Conservation (phyloP, 2,888 invertebrate species). For the Smittia aterrima region DNA sequence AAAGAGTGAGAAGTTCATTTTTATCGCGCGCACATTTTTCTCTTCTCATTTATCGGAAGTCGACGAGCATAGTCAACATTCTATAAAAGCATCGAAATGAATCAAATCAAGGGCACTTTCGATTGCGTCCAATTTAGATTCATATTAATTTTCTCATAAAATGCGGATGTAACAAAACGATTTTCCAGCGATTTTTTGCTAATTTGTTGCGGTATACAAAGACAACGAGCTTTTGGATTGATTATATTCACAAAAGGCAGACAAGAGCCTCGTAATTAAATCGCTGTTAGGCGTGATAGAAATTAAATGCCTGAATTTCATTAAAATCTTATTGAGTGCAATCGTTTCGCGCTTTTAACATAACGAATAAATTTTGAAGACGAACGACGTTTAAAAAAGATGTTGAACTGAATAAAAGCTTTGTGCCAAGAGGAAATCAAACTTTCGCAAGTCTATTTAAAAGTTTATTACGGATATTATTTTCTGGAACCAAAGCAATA, state of each 20-base stretch:
- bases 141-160: not conserved
- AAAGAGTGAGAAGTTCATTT: not conserved
- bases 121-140: constrained; percentile 33
- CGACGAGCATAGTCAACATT: not conserved
- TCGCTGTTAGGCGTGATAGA: not conserved
- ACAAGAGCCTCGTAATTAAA: not conserved
- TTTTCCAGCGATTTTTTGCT: not conserved
- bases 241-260: not conserved
- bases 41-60: constrained; percentile 27
- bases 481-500: too few relatives aligned
- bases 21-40: constrained; percentile 30
- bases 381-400: too few relatives aligned
- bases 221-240: not conserved
- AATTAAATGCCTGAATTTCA: not conserved
- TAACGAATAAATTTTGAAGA: too few relatives aligned
- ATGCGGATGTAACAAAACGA: not conserved
- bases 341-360: too few relatives aligned
- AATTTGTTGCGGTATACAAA: not conserved
- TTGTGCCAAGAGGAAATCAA: too few relatives aligned
- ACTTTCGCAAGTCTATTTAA: too few relatives aligned
- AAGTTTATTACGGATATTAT: too few relatives aligned
- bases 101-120: constrained; percentile 40
- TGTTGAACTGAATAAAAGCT: too few relatives aligned
- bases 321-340: too few relatives aligned
- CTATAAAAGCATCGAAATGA: constrained; percentile 16